Base-by-base conservation (phyloP, 2,797 vertebrate genomes). In the Limosa lapponica region DNA sequence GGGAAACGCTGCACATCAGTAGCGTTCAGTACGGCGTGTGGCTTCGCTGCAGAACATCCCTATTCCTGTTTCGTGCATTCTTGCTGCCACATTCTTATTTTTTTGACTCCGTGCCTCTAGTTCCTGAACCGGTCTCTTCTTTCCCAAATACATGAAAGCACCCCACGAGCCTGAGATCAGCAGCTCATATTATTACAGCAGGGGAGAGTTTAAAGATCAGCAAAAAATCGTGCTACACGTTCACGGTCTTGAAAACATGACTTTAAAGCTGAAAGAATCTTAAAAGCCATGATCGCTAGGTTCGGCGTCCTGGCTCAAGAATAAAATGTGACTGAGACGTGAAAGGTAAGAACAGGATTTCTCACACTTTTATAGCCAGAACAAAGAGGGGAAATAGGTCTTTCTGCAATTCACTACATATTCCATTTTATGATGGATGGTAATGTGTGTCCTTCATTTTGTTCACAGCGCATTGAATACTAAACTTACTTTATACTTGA, bases 391-490 rank as follows among this genome's bases (percentile, higher is more conserved):
- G 73, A 86, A 93, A 90, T 13, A 66, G 78, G 34, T 70, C 92
- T 93, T 96, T 93, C 77, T 64, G 3, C 59, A 91, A 87, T 80
- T 95, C 82, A 61, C 70, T 58, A 43, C n/a, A 8, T 22, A 19
- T 55, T 91, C 93, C 24, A 30, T 62, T 94, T 96, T 95, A 85
- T 65, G 67, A 96, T 41, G 91, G 93, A 90, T 55, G 80, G 93
- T 77, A 82, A 71, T 18, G 49, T 57, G 44, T 52, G 74, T 61
- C 88, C 93, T 91, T 96, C 86, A 58, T 91, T 95, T 77, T 86
- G 55, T 82, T 92, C 94, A 80, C 66, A 82, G 90, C 75, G 80
- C 39, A 87, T 52, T 0, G 16, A 90, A 95, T 34, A 30, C 51
- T n/a, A 64, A 83, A 83, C 85, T 78, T 77, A 65, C 66, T 84